Percentiles rank a stretch among this genome's conserved stretches.
Evolutionary conservation across 2,888 invertebrate genomes (phyloP).

Genomic region (Tenthredo amoena): DNA sequence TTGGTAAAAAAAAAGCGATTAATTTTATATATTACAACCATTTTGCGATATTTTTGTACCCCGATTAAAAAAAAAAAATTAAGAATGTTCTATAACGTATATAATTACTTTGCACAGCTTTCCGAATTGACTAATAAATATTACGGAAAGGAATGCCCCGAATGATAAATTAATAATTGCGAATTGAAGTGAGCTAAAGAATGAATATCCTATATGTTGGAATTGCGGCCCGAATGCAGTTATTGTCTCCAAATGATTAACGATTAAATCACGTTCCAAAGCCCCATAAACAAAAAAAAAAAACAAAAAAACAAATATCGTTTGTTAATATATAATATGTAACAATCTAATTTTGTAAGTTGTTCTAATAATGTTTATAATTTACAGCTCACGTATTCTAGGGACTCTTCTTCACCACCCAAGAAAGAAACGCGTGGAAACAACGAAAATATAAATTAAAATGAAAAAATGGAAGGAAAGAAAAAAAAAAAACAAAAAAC

Average conservation of each 20-base stretch:
- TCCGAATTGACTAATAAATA: constrained; percentile 3
- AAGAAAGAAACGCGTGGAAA: constrained; percentile 61
- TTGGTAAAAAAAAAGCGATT: not conserved
- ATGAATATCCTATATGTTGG: constrained; percentile 1
- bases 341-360: constrained; percentile 60
- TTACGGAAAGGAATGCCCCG: not conserved
- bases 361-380: constrained; percentile 55
- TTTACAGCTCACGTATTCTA: constrained; percentile 75
- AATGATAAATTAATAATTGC: not conserved
- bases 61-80: not conserved
- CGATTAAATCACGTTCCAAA: constrained; percentile 17
- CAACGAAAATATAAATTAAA: constrained; percentile 61
- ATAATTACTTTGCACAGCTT: not conserved
- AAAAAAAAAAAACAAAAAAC: constrained; percentile 60
- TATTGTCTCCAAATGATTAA: constrained; percentile 2
- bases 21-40: not conserved
- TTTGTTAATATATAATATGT: constrained; percentile 1
- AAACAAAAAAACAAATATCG: not conserved
- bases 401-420: constrained; percentile 68
- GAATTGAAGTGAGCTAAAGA: not conserved
- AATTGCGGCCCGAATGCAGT: constrained; percentile 6
- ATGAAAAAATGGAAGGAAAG: constrained; percentile 60
- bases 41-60: not conserved
- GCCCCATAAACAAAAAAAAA: not conserved
- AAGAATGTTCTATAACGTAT: not conserved